Conservation (phyloP, 2,888 invertebrate genomes). For the Orchestes rusci region DNA sequence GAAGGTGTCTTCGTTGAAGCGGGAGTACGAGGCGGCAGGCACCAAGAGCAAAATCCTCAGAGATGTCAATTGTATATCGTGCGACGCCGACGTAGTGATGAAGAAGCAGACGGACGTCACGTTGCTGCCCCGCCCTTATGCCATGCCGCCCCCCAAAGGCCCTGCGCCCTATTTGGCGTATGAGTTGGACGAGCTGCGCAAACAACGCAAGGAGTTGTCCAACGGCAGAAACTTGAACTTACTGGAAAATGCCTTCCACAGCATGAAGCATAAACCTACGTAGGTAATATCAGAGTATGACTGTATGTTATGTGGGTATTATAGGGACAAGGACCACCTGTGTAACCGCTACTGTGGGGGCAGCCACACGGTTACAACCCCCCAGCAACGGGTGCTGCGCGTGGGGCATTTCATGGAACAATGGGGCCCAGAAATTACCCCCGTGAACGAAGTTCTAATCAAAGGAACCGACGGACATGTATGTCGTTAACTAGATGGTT, state of each 20-base stretch:
- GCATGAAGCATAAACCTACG: conserved; percentile 33
- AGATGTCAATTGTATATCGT: conserved; percentile 69
- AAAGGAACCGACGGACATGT: conserved; percentile 39
- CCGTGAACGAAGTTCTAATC: conserved; percentile 42
- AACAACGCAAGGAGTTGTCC: conserved; percentile 44
- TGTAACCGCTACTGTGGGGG: conserved; percentile 75
- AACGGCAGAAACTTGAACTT: conserved; percentile 43
- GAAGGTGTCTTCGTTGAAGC: conserved; percentile 50
- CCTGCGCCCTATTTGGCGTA: conserved; percentile 67
- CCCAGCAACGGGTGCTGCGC: conserved; percentile 61
- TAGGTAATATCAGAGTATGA: conserved; percentile 22
- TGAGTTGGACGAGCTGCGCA: conserved; percentile 54
- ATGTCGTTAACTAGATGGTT: background rate
- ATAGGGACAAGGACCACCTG: conserved; percentile 43
- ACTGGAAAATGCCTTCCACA: conserved; percentile 41
- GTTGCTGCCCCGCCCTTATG: conserved; percentile 45
- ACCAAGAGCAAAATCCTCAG: conserved; percentile 60
- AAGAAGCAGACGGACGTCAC: conserved; percentile 48
- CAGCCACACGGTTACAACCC: conserved; percentile 64
- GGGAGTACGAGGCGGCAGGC: conserved; percentile 65
- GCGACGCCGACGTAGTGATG: conserved; percentile 70
- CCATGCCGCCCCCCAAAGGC: conserved; percentile 51
- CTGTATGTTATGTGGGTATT: background rate
- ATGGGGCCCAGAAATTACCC: conserved; percentile 57
- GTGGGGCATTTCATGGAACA: conserved; percentile 58